phyloP scores from a whole-genome alignment of 2,888 invertebrate genomes.

The Latrodectus hesperus region DNA sequence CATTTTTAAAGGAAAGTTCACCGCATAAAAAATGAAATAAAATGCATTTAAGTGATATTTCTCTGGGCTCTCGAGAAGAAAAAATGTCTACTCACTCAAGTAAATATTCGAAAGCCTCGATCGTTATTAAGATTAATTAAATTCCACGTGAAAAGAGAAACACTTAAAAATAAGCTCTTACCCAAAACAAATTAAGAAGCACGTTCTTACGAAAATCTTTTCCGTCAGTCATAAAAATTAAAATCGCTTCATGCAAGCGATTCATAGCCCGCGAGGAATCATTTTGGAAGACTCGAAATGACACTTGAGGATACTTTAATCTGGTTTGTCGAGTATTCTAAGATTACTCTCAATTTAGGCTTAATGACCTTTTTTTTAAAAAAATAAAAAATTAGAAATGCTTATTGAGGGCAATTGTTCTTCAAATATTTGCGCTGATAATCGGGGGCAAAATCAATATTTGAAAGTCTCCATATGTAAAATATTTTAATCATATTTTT shows the following conservation, averaged over 20 bases:
- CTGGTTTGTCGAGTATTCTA: slow-evolving; percentile 1
- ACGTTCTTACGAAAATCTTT: slow-evolving; percentile 7
- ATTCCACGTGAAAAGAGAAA: slow-evolving; percentile 23
- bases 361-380: neutral
- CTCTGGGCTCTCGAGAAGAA: no score
- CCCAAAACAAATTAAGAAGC: slow-evolving; percentile 4
- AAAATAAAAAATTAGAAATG: neutral
- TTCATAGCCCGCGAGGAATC: neutral
- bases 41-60: no score
- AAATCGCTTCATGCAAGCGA: slow-evolving; percentile 12
- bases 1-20: no score
- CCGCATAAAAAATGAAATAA: no score
- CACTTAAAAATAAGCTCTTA: slow-evolving; percentile 23
- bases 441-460: slow-evolving; percentile 47
- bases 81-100: neutral
- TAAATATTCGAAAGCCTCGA: neutral
- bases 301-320: slow-evolving; percentile 24
- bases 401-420: slow-evolving; percentile 10
- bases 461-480: neutral
- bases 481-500: neutral
- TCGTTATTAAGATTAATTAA: slow-evolving; percentile 54
- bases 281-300: neutral
- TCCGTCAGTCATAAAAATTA: slow-evolving; percentile 15
- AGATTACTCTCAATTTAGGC: slow-evolving; percentile 4
- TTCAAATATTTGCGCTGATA: slow-evolving; percentile 27